Evolutionary conservation across 2,797 vertebrate species (phyloP), one percentile per base, ranked within the genome.

Genomic region (Lepidocolaptes lacrymiger): DNA sequence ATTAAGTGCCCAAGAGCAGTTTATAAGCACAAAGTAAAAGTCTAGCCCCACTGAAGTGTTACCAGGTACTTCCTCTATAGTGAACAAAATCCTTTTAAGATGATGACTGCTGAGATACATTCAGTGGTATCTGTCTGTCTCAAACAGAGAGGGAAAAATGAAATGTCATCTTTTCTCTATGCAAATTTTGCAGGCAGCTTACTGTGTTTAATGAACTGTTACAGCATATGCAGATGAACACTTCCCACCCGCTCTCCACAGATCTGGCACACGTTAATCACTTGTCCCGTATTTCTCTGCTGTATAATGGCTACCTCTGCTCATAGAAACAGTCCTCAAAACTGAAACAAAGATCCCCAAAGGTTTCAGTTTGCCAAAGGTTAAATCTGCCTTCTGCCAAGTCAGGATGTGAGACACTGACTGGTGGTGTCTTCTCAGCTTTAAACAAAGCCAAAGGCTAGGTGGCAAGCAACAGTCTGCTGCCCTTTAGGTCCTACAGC

Each of bases 161-260:
- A 86, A 96, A 69, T 55, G 44, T 36, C 75, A n/a, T 91, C 86
- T 89, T 96, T 82, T 59, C 69, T 82, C 79, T 66, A 69, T 93
- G 69, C 44, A 91, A 24, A 90, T 91, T 95, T 96, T 91, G 20
- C 67, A 83, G 76, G 87, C 55, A 51, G 51, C 95, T 97, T 92
- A 88, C 52, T 89, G 73, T 14, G 18, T 92, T 95, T 93, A 74
- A 91, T 96, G 87, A 96, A 61, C 56, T 91, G 46, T 67, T 95
- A 66, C 2, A 79, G 67, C 93, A 93, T 88, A 89, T 91, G 95
- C 85, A 95, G 85, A 91, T 97, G 88, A 97, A 68, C 61, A 55
- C 82, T 96, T 96, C 71, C 89, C 86, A 96, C 91, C 67, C n/a
- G 5, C 91, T 87, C 49, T 85, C 43, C 92, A 79, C 41, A 82